phyloP scores from a whole-genome alignment of 2,113 vertebrate species.

The Charadrius vociferus region DNA sequence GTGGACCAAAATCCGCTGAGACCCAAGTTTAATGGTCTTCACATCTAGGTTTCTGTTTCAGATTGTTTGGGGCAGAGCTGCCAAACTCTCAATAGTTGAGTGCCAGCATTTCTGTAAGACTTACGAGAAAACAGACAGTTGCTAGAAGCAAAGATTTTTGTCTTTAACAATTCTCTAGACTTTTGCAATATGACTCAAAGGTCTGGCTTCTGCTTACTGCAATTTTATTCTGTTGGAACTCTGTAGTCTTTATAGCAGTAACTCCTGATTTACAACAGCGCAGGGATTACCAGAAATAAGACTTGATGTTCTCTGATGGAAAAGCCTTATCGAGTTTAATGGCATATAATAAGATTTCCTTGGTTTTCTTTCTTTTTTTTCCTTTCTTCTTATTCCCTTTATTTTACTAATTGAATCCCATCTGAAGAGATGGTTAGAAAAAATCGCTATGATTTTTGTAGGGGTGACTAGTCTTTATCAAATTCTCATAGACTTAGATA shows the following conservation, averaged over 20 bases:
- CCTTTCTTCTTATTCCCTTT: background rate
- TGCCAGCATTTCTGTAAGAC: background rate
- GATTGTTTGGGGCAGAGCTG: background rate
- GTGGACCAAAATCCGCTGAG: background rate
- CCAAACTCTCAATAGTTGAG: background rate
- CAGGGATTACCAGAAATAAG: constrained; percentile 47
- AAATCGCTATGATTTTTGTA: background rate
- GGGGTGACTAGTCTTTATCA: background rate
- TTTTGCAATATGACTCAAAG: background rate
- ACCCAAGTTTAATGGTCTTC: background rate
- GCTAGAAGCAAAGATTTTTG: background rate
- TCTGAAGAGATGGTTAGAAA: background rate
- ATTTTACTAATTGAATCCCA: constrained; percentile 32
- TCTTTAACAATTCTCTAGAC: background rate
- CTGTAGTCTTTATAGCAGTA: background rate
- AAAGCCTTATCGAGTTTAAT: constrained; percentile 51
- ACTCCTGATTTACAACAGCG: background rate
- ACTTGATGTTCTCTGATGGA: constrained; percentile 35
- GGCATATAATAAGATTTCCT: constrained; percentile 40
- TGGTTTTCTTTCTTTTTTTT: background rate
- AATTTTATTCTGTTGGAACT: background rate
- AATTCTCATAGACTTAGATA: background rate
- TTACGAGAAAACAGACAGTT: background rate
- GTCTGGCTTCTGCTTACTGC: background rate
- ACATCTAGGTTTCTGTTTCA: background rate